Evolutionary conservation across 2,888 invertebrate genomes (phyloP), one percentile per base, ranked within the genome.

Genomic region (Epistrophe grossulariae): DNA sequence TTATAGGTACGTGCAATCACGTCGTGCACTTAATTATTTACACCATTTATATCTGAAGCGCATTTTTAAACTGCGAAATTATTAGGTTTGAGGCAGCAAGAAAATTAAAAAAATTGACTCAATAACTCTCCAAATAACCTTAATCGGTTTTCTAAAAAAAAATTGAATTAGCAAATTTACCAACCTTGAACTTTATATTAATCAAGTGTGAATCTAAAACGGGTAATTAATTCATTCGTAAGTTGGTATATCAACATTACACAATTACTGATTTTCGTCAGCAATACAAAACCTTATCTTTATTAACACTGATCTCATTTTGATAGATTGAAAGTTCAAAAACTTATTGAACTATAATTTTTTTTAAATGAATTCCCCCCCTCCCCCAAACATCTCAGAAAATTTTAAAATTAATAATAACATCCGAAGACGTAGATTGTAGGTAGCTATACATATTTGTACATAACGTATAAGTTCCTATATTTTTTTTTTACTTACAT

Each of bases 401-500:
- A 31, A 6, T 5, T 31, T 19, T 4, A 10, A 48, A 48, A 50
- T 48, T 60, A 48, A 68, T 68, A 68, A 19, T 17, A 6, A 24
- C 17, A n/a, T 9, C 31, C 11, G 19, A 50, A 40, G 40, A 10
- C 11, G 38, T 4, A 48, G 48, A 17, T 31, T 17, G 19, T 35
- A 35, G 10, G 17, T 1, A 38, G 3, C 0, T 35, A 7, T 6
- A 5, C 2, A 4, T 17, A 4, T 2, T n/a, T 15, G 31, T 35
- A 57, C n/a, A n/a, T 17, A 35, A n/a, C 9, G 1, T 4, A 31
- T 6, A 13, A 17, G 0, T 57, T 38, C 24, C 24, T 24, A 2
- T 3, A 24, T 28, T 5, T 9, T 11, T 10, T 40, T 11, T 13
- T 13, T 71, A 88, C 88, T 88, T 72, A 88, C 88, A 80, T 38